phyloP scores from a whole-genome alignment of 1,140 invertebrate species.

The Lineus longissimus region DNA sequence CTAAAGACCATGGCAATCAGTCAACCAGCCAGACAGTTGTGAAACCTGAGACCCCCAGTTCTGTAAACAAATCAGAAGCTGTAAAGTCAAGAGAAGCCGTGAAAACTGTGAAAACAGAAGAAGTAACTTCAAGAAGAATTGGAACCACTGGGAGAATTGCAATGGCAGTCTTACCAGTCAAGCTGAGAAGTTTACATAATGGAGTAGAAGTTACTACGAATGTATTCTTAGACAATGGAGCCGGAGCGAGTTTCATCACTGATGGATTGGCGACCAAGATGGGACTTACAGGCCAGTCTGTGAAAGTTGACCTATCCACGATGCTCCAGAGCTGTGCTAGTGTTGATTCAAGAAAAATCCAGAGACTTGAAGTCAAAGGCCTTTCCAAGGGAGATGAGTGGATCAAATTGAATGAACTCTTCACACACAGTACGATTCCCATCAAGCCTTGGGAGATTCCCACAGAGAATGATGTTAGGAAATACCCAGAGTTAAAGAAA shows the following conservation, averaged over 20 bases:
- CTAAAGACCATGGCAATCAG: no score
- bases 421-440: neutral
- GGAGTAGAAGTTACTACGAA: constrained; percentile 1
- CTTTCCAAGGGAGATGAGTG: neutral
- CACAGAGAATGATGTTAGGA: neutral
- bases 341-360: neutral
- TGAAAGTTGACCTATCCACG: neutral
- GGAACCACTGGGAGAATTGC: neutral
- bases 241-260: constrained; percentile 5
- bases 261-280: neutral
- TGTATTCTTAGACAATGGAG: neutral
- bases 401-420: neutral
- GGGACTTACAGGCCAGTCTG: neutral
- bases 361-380: neutral
- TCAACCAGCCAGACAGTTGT: no score
- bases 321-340: neutral
- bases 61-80: no score
- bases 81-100: no score
- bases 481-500: neutral
- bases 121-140: neutral
- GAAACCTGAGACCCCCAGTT: no score
- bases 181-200: neutral
- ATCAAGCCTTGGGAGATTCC: neutral
- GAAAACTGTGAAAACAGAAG: no score
- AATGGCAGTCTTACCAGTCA: constrained; percentile 3